Percentiles rank a stretch among this genome's conserved stretches.
Conservation (phyloP, 2,888 invertebrate species). For the Oscheius sp. region DNA sequence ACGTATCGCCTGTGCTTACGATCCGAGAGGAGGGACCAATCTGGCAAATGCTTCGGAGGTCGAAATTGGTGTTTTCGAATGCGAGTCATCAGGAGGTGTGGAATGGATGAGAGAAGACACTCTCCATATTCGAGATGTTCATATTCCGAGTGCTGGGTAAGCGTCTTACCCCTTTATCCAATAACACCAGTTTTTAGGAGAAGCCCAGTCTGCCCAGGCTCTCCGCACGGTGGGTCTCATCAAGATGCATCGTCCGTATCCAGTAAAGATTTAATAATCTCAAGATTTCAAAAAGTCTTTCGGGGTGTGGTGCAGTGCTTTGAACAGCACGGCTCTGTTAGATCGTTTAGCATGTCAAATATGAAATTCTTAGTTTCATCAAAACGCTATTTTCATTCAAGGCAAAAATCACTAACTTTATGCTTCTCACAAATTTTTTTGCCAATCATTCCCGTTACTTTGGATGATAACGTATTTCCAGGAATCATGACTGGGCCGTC, state of each 20-base stretch:
- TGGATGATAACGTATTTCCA: not conserved
- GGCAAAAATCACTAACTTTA: not conserved
- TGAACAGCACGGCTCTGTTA: constrained; percentile 27
- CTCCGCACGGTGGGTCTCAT: constrained; percentile 19
- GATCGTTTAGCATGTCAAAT: not conserved
- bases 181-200: constrained; percentile 8
- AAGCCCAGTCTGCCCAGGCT: constrained; percentile 11
- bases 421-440: not conserved
- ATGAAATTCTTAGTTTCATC: constrained; percentile 2
- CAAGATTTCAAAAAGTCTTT: constrained; percentile 35
- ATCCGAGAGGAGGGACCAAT: constrained; percentile 78
- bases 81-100: constrained; percentile 90
- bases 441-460: not conserved
- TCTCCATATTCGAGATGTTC: constrained; percentile 55
- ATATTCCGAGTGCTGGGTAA: constrained; percentile 28
- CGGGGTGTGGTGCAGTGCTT: constrained; percentile 36
- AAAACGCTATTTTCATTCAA: constrained; percentile 5
- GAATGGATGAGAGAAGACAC: constrained; percentile 71
- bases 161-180: not conserved
- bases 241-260: constrained; percentile 17
- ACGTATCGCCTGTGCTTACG: constrained; percentile 95
- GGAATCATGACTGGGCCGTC: constrained; percentile 33
- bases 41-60: constrained; percentile 38
- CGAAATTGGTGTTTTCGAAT: constrained; percentile 93
- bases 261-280: constrained; percentile 31